Base-by-base conservation (phyloP, 2,888 invertebrate genomes). In the Nephrotoma appendiculata region DNA sequence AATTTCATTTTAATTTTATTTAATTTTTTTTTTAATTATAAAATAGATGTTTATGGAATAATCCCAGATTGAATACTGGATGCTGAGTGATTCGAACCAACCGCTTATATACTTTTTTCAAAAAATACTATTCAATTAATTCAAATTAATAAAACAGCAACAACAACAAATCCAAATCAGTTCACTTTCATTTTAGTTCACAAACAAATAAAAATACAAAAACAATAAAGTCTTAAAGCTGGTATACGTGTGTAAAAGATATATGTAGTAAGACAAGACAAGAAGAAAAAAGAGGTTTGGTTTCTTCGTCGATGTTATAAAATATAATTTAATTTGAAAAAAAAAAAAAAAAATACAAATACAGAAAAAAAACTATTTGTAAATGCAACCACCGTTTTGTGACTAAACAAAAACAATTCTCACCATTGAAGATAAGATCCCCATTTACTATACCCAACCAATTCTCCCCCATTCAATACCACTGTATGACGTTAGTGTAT, bases 11-110 rank as follows among this genome's bases (percentile, higher is more conserved):
- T 90, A 88, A 88, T 88, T 89, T 88, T 57, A 42, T 11, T 83
- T 41, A 41, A 89, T 90, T 86, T 71, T 85, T n/a, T 43, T 85
- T 86, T 44, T 19, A 31, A 44, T 86, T 19, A 45, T 44, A 45
- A 86, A 45, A 45, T 44, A 45, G 85, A 44, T 85, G 85, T 86
- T n/a, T 42, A 52, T 52, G 41, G 52, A 45, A 86, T 90, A 91
- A 91, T 91, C 92, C 91, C 91, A 91, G 91, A 91, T 91, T 91
- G 91, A 91, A 91, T 90, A 91, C 92, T 91, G 91, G 91, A 91
- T 91, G 91, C 91, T 91, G 92, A 91, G 90, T 90, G 89, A 89
- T 91, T 90, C 90, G 90, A 90, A 91, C 90, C 90, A 90, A 90
- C 90, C 90, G 91, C 91, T 91, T 91, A 91, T 91, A 91, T 91